Evolutionary conservation across 2,113 vertebrate genomes (phyloP), one percentile per base, ranked within the genome.

Genomic region (Misgurnus anguillicaudatus): DNA sequence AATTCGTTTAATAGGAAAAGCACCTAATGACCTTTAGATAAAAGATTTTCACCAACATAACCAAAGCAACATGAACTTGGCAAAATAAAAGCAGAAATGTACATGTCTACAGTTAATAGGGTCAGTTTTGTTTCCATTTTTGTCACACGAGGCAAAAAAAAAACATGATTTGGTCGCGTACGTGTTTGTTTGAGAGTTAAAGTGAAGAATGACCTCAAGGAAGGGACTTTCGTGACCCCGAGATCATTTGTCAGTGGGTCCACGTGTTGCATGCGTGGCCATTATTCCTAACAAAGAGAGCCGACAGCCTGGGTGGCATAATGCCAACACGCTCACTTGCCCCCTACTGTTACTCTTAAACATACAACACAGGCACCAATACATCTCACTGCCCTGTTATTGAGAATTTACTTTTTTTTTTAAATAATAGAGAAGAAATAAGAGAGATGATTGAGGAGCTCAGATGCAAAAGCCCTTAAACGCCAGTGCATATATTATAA

Each of bases 221-320:
- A 87, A 77, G 72, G 81, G 83, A 86, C 84, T 89, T 88, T 89
- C 31, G 87, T 90, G 85, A 86, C 86, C 89, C 87, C 85, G 55
- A 31, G 60, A 87, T 86, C 78, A 61, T 87, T 81, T 88, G 88
- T 87, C 82, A 78, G 66, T 84, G 69, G 61, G 78, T 79, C 86
- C 85, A 86, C 87, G 83, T 90, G 89, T 90, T 80, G 79, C 85
- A 85, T 78, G 77, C 80, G 78, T 85, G 86, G 83, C 71, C 57
- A 82, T 81, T 86, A 85, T 82, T 87, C 84, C 86, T 87, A 88
- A 87, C 80, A 86, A 86, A 87, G 84, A 5, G 38, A 79, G 70
- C 81, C 89, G 87, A 90, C 89, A 87, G 87, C n/a, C 57, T 78
- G 53, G 41, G 39, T 84, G 82, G 78, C 82, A 62, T n/a, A 41